Evolutionary conservation across 2,888 invertebrate species (phyloP).

Genomic region (Sinelater perroti): DNA sequence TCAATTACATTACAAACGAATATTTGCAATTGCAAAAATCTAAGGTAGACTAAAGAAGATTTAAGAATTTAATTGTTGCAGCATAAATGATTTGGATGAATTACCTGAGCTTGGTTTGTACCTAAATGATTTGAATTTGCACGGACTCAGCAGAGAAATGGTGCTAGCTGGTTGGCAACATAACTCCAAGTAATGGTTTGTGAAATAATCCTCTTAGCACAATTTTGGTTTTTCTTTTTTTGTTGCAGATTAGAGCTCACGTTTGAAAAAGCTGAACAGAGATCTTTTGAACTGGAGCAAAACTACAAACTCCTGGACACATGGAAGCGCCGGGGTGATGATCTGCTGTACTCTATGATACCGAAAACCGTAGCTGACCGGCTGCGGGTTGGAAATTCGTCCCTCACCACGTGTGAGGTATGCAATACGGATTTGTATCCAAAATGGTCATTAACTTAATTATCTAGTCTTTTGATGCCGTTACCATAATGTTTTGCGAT

Average conservation of each 20-base stretch:
- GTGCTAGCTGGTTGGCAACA: slow-evolving; percentile 88
- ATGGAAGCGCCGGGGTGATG: slow-evolving; percentile 87
- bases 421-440: no score
- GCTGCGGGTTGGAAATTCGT: slow-evolving; percentile 77
- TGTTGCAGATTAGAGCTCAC: slow-evolving; percentile 73
- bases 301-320: slow-evolving; percentile 80
- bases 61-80: slow-evolving; percentile 60
- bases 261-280: slow-evolving; percentile 83
- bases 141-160: slow-evolving; percentile 84
- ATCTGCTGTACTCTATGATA: slow-evolving; percentile 91
- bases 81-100: slow-evolving; percentile 85
- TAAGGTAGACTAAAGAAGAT: no score
- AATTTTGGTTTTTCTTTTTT: neutral
- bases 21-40: no score
- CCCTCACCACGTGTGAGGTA: slow-evolving; percentile 83
- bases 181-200: slow-evolving; percentile 73
- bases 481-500: slow-evolving; percentile 83
- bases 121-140: slow-evolving; percentile 84
- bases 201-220: slow-evolving; percentile 5
- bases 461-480: slow-evolving; percentile 78
- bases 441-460: neutral
- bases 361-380: slow-evolving; percentile 85
- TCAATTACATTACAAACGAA: no score
- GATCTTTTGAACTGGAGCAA: slow-evolving; percentile 80
- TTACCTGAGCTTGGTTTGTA: slow-evolving; percentile 80